Evolutionary conservation across 2,888 invertebrate species (phyloP).

Genomic region (Andricus curvator): DNA sequence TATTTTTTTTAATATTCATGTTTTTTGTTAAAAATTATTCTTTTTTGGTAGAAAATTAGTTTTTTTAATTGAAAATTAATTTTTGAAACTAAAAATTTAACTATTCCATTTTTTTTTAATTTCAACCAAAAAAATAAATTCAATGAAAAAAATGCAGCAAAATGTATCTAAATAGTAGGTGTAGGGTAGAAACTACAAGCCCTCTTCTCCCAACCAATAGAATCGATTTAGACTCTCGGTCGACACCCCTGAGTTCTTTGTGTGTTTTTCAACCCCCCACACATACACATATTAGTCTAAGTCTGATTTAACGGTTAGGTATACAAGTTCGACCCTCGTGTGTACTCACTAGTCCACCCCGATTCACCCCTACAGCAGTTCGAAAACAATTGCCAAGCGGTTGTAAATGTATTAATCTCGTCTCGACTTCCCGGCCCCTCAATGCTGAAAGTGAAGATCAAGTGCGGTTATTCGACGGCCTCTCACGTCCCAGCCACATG

Average conservation of each 20-base stretch:
- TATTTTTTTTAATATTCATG: too few species aligned
- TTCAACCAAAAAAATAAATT: too few species aligned
- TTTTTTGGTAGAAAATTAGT: too few species aligned
- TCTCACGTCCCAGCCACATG: conserved; percentile 55
- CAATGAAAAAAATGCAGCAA: too few species aligned
- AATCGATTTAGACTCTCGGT: conserved; percentile 16
- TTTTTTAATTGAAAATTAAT: too few species aligned
- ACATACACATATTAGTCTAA: neutral
- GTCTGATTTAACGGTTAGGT: conserved; percentile 45
- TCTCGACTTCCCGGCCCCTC: conserved; percentile 47
- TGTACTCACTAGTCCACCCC: conserved; percentile 2
- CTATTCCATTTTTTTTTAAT: too few species aligned
- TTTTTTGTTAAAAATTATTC: too few species aligned
- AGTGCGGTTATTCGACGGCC: conserved; percentile 52
- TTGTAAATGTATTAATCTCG: conserved; percentile 69
- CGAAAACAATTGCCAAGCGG: conserved; percentile 69
- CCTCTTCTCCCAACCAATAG: neutral
- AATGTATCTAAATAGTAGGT: too few species aligned
- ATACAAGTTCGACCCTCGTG: conserved; percentile 41
- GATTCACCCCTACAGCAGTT: conserved; percentile 41
- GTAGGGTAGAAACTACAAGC: conserved; percentile 44
- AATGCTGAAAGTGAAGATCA: conserved; percentile 39
- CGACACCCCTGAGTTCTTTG: conserved; percentile 23
- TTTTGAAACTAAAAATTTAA: too few species aligned
- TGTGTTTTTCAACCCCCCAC: conserved; percentile 49